Evolutionary conservation across 2,797 vertebrate species (phyloP).

Genomic region (Gadopsis marmoratus): DNA sequence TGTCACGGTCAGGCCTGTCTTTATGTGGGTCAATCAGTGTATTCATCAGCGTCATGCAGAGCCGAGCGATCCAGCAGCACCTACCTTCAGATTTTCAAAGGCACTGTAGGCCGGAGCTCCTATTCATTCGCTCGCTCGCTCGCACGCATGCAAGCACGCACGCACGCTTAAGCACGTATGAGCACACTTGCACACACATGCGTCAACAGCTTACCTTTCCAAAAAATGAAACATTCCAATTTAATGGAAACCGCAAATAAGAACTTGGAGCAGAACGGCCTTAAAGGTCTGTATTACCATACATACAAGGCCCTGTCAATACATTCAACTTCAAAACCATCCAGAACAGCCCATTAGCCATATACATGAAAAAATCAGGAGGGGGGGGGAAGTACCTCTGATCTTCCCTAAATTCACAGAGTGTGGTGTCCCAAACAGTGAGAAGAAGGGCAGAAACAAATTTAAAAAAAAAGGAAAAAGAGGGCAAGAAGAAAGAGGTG

Average conservation of each 20-base stretch:
- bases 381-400: slow-evolving; percentile 66
- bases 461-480: slow-evolving; percentile 22
- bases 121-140: slow-evolving; percentile 55
- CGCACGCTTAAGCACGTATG: slow-evolving; percentile 17
- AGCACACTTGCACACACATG: slow-evolving; percentile 44
- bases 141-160: slow-evolving; percentile 24
- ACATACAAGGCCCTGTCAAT: slow-evolving; percentile 44
- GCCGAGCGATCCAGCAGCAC: slow-evolving; percentile 67
- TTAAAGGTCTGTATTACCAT: slow-evolving; percentile 42
- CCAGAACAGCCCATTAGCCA: slow-evolving; percentile 62
- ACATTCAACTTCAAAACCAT: slow-evolving; percentile 56
- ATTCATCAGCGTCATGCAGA: slow-evolving; percentile 82
- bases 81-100: slow-evolving; percentile 78
- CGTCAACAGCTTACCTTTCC: slow-evolving; percentile 73
- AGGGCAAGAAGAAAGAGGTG: slow-evolving; percentile 85
- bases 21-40: slow-evolving; percentile 79
- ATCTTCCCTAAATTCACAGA: slow-evolving; percentile 75
- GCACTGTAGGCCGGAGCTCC: slow-evolving; percentile 41
- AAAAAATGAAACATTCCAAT: slow-evolving; percentile 56
- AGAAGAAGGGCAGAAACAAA: slow-evolving; percentile 49
- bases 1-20: slow-evolving; percentile 61
- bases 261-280: slow-evolving; percentile 38
- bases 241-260: slow-evolving; percentile 44
- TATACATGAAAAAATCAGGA: slow-evolving; percentile 46
- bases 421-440: slow-evolving; percentile 66